Percentiles rank a stretch among this genome's conserved stretches.
These are phyloP conservation scores for Perodicticus potto DNA, from an alignment of 2,797 vertebrate species.

Conservation along the genomic window DNA sequence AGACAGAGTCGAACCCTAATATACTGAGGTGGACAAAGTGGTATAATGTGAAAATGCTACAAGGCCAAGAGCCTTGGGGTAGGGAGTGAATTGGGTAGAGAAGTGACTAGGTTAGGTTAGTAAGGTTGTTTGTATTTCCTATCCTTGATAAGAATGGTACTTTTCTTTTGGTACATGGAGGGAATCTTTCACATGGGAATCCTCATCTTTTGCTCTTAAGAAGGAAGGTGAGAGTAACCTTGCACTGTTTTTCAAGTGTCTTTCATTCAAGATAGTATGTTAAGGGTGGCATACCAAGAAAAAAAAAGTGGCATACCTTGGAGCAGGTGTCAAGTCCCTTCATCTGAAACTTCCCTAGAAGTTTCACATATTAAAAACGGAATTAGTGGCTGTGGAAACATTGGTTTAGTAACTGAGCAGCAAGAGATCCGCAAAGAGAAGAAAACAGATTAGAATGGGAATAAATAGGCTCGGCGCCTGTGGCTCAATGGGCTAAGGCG, in stretches of 20 bases:
- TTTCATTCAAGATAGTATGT: background rate
- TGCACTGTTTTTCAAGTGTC: background rate
- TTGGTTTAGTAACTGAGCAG: background rate
- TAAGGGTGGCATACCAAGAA: no score
- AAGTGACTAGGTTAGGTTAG: background rate
- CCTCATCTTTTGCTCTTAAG: background rate
- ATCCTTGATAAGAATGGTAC: background rate
- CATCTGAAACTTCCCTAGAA: background rate
- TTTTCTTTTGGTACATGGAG: background rate
- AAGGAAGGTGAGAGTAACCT: background rate
- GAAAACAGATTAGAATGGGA: background rate
- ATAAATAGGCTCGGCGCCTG: no score
- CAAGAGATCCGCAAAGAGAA: background rate
- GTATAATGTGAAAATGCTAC: background rate
- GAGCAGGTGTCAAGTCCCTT: background rate
- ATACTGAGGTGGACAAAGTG: background rate
- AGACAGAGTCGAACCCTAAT: background rate
- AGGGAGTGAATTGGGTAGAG: background rate
- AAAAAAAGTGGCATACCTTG: background rate
- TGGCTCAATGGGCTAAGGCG: no score
- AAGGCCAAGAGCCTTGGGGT: background rate
- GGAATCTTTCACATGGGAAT: background rate
- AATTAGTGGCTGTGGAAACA: background rate
- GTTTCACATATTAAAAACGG: background rate
- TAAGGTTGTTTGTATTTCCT: background rate